Percentiles rank a stretch among this genome's conserved stretches.
Conservation (phyloP, 2,113 vertebrate genomes). For the Spilogale gracilis region DNA sequence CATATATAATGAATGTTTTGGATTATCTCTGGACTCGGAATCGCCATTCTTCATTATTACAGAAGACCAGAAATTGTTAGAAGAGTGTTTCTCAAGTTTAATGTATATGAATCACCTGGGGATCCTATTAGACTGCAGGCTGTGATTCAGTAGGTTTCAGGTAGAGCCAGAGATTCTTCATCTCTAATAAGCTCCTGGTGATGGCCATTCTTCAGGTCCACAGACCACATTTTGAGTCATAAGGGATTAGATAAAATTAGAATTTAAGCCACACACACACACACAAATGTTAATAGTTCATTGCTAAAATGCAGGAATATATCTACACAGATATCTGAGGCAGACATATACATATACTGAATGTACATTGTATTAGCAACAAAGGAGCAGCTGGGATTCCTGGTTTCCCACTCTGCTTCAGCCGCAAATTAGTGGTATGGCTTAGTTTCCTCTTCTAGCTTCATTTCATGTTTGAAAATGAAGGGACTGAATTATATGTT, state of each 20-base stretch:
- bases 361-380: not conserved
- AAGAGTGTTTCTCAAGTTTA: slow-evolving; percentile 2
- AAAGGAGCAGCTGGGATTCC: not conserved
- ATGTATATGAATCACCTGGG: not conserved
- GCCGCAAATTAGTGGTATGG: not conserved
- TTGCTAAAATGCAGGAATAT: not conserved
- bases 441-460: not conserved
- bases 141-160: not conserved
- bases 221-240: not conserved
- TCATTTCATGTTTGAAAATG: slow-evolving; percentile 21
- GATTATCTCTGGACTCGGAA: not conserved
- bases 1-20: not conserved
- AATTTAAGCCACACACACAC: not conserved
- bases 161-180: not conserved
- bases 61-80: not conserved
- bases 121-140: not conserved
- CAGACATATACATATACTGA: not conserved
- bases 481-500: not conserved
- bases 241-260: not conserved
- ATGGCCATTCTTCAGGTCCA: not conserved
- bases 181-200: not conserved
- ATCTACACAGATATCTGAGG: not conserved
- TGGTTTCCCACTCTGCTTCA: not conserved
- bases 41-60: not conserved
- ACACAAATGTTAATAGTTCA: not conserved